A percentile compares a stretch with the other conserved stretches of the same genome.
Conservation (phyloP, 2,797 vertebrate species). For the Zenarchopterus dispar region DNA sequence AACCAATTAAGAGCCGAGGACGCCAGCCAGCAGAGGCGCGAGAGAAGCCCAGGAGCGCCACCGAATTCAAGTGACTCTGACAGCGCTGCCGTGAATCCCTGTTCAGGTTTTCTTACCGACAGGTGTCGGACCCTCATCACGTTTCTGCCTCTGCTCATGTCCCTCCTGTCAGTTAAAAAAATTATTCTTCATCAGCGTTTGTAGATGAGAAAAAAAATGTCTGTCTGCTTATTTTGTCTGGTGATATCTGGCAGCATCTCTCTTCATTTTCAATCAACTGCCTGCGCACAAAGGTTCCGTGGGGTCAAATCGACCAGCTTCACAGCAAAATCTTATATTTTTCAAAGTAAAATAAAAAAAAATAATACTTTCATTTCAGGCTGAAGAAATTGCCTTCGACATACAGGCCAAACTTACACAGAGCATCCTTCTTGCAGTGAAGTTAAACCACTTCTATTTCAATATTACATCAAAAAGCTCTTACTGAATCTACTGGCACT, state of each 20-base stretch:
- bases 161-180: slow-evolving; percentile 41
- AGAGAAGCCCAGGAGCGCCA: slow-evolving; percentile 31
- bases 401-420: neutral
- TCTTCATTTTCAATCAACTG: slow-evolving; percentile 6
- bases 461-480: slow-evolving; percentile 16
- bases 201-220: slow-evolving; percentile 17
- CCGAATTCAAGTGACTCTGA: slow-evolving; percentile 41
- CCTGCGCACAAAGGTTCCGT: neutral
- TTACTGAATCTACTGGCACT: slow-evolving; percentile 3
- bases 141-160: slow-evolving; percentile 31
- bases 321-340: neutral
- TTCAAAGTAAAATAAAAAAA: neutral
- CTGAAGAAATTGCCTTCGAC: neutral
- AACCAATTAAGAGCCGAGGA: slow-evolving; percentile 74
- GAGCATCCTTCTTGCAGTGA: neutral
- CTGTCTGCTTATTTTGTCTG: slow-evolving; percentile 27
- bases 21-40: slow-evolving; percentile 50
- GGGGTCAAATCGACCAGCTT: slow-evolving; percentile 14
- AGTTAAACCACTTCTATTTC: slow-evolving; percentile 1
- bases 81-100: slow-evolving; percentile 44
- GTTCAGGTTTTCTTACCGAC: slow-evolving; percentile 51
- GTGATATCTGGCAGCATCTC: neutral
- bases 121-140: slow-evolving; percentile 54
- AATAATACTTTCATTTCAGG: slow-evolving; percentile 1
- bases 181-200: slow-evolving; percentile 18